Base-by-base conservation (phyloP, 2,797 vertebrate genomes). In the Aphelocoma californica region DNA sequence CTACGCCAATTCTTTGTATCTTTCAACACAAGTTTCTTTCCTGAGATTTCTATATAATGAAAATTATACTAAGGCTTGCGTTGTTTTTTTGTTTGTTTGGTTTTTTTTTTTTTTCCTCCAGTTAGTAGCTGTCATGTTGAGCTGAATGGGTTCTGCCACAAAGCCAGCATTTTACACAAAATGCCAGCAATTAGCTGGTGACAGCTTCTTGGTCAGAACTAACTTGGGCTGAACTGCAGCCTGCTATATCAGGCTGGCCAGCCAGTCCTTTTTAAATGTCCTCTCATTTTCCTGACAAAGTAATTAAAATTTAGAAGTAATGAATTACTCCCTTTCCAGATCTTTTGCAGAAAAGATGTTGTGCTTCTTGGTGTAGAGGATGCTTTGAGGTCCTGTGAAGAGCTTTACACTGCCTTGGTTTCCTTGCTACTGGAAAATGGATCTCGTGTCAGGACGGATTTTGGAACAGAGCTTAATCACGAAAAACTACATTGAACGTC, bases 21-120 rank as follows among this genome's bases (percentile, higher is more conserved):
- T 83, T 74, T 72, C 34, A 83, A 36, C 3, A 40, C 1, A 20
- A 32, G 14, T 50, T 87, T 71, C 9, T 90, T 80, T 87, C 50
- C 47, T 72, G 31, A 26, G 21, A 73, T 19, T 69, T 32, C 25
- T 42, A 36, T 50, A 53, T 31, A 60, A 62, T 4, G 7, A 36
- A 69, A 93, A 64, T 19, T n/a, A 70, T 65, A 56, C 3, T 31
- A 78, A 64, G 14, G 4, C 6, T 34, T 75, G 24, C 2, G 3
- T 8, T 71, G 21, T 0, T 9, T 29, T 40, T 64, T 8, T 71
- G 21, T 0, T 9, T 29, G n/a, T 64, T 40, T 18, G 3, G n/a
- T n/a, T n/a, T n/a, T 4, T 2, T 2, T 5, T 10, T 28, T 16
- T 14, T 3, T 13, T 1, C 3, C 26, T 26, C 13, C 48, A 23